Evolutionary conservation across 1,140 invertebrate genomes (phyloP).

Genomic region (Eumaeus atala): DNA sequence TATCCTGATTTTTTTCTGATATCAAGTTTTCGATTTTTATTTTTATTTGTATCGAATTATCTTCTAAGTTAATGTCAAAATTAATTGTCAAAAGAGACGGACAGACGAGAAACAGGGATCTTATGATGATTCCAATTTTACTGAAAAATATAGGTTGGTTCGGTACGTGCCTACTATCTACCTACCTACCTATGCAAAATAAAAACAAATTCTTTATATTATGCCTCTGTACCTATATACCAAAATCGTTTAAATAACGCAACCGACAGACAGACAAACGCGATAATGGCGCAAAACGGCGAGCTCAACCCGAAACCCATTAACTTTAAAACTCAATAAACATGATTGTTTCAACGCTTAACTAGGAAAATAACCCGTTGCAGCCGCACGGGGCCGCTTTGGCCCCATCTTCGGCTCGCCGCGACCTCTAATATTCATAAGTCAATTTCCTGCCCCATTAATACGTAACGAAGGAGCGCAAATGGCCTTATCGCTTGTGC

Average conservation of each 20-base stretch:
- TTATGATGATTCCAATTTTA: no score
- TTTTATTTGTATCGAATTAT: no score
- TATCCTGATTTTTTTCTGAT: no score
- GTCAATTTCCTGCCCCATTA: conserved; percentile 74
- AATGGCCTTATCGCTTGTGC: conserved; percentile 74
- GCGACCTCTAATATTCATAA: conserved; percentile 73
- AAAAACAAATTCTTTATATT: no score
- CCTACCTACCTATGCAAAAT: no score
- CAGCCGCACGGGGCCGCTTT: conserved; percentile 58
- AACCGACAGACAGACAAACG: conserved; percentile 46
- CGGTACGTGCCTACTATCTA: no score
- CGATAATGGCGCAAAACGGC: conserved; percentile 58
- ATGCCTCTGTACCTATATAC: conserved; percentile 28
- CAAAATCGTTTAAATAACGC: conserved; percentile 27
- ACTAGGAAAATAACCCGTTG: conserved; percentile 60
- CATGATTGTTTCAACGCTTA: conserved; percentile 66
- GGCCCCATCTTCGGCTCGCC: conserved; percentile 55
- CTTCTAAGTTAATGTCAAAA: no score
- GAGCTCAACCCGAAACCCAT: conserved; percentile 51
- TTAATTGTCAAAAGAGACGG: no score
- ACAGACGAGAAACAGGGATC: no score
- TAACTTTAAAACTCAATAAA: conserved; percentile 67
- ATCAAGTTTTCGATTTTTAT: no score
- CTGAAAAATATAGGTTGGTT: no score
- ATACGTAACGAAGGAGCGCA: conserved; percentile 74